A percentile compares a stretch with the other conserved stretches of the same genome.
phyloP scores from a whole-genome alignment of 2,797 vertebrate genomes.

The Pygocentrus nattereri region DNA sequence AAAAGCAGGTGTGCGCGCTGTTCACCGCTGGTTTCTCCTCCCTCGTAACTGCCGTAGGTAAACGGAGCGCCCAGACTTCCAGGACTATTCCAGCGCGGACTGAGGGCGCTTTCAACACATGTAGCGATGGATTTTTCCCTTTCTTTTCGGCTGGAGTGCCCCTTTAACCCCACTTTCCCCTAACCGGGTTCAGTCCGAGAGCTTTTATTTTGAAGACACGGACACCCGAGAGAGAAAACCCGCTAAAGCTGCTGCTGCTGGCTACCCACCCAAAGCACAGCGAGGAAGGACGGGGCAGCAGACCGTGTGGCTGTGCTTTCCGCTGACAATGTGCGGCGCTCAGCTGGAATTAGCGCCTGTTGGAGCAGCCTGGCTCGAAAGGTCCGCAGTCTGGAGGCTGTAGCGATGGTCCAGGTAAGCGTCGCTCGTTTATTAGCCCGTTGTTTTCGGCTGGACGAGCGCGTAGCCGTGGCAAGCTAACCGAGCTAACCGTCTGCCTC shows the following conservation, averaged over 20 bases:
- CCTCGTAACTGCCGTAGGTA: too few relatives aligned
- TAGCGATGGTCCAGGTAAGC: not conserved
- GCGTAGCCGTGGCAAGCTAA: not conserved
- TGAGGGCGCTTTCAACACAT: too few relatives aligned
- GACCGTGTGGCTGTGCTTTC: too few relatives aligned
- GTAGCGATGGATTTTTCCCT: too few relatives aligned
- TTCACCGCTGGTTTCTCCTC: too few relatives aligned
- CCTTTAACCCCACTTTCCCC: too few relatives aligned
- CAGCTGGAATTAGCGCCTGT: not conserved
- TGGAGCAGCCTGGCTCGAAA: not conserved
- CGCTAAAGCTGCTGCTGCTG: not conserved
- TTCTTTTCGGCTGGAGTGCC: too few relatives aligned
- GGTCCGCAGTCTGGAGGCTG: not conserved
- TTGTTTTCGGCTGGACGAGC: not conserved
- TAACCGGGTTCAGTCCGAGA: not conserved
- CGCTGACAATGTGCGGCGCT: not conserved
- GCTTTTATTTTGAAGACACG: conserved; percentile 13
- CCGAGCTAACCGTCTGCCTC: not conserved
- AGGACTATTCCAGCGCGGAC: too few relatives aligned
- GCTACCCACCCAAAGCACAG: not conserved
- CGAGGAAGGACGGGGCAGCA: not conserved
- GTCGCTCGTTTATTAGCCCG: not conserved
- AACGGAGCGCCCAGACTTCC: too few relatives aligned
- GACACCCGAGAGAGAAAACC: not conserved
- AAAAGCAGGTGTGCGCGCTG: too few relatives aligned